Evolutionary conservation across 1,140 invertebrate genomes (phyloP).

Genomic region (Holotrichia oblita): DNA sequence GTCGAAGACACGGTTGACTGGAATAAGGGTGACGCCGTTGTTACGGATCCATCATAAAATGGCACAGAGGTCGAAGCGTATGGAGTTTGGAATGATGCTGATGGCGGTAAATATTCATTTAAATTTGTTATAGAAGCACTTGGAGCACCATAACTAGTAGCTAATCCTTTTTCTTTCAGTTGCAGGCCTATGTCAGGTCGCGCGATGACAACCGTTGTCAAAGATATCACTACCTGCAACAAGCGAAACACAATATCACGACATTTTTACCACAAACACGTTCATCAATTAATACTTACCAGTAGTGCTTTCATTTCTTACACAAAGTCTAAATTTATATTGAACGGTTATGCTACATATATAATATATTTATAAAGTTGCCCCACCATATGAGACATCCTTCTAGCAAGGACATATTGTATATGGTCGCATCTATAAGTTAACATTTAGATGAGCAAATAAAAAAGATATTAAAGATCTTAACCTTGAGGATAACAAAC

Average conservation of each 20-base stretch:
- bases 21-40: not conserved
- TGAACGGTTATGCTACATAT: constrained; percentile 42
- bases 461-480: constrained; percentile 41
- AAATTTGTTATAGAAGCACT: constrained; percentile 39
- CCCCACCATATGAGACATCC: constrained; percentile 49
- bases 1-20: constrained; percentile 9
- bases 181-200: constrained; percentile 47
- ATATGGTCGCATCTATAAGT: constrained; percentile 39
- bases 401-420: constrained; percentile 48
- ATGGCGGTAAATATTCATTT: constrained; percentile 40
- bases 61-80: constrained; percentile 14
- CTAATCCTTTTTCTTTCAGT: constrained; percentile 41
- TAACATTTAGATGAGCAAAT: constrained; percentile 45
- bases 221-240: constrained; percentile 42
- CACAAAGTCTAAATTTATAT: constrained; percentile 24
- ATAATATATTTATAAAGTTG: constrained; percentile 45
- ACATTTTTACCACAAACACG: not conserved
- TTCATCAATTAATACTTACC: constrained; percentile 42
- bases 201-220: constrained; percentile 38
- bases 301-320: constrained; percentile 46
- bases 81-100: constrained; percentile 27
- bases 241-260: constrained; percentile 21
- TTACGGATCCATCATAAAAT: constrained; percentile 34
- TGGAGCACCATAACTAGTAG: constrained; percentile 46
- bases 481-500: constrained; percentile 46